Percentiles rank a stretch among this genome's conserved stretches.
Conservation (phyloP, 2,113 vertebrate species). For the Rhadina sibilatrix region DNA sequence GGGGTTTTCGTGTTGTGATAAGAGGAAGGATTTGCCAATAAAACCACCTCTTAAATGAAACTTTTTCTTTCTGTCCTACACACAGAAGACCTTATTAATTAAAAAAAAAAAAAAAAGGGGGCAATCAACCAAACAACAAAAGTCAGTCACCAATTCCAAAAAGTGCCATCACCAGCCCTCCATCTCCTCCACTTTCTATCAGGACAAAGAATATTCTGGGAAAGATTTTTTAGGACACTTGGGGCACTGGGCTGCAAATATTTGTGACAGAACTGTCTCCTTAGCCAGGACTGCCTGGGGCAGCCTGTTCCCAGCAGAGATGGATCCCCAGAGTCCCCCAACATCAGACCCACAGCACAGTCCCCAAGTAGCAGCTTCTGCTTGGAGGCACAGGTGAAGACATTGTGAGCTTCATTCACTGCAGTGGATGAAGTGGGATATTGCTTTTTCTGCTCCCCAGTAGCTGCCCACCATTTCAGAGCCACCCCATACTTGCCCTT, state of each 20-base stretch:
- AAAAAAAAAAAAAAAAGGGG: no score
- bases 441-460: neutral
- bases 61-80: neutral
- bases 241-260: neutral
- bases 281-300: rapidly evolving
- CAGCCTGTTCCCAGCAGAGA: neutral
- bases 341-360: neutral
- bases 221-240: neutral
- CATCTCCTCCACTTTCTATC: no score
- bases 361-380: neutral
- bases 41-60: neutral
- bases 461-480: neutral
- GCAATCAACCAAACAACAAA: neutral
- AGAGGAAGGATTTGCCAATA: neutral
- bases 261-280: neutral
- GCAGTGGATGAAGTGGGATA: neutral
- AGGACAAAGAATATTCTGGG: neutral
- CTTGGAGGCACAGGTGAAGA: neutral
- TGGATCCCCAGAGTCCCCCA: neutral
- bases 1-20: rapidly evolving
- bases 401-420: neutral
- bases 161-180: neutral
- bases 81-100: neutral
- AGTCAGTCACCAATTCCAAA: neutral
- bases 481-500: rapidly evolving